Evolutionary conservation across 2,888 invertebrate genomes (phyloP), one percentile per base, ranked within the genome.

Genomic region (Sacculina carcini): DNA sequence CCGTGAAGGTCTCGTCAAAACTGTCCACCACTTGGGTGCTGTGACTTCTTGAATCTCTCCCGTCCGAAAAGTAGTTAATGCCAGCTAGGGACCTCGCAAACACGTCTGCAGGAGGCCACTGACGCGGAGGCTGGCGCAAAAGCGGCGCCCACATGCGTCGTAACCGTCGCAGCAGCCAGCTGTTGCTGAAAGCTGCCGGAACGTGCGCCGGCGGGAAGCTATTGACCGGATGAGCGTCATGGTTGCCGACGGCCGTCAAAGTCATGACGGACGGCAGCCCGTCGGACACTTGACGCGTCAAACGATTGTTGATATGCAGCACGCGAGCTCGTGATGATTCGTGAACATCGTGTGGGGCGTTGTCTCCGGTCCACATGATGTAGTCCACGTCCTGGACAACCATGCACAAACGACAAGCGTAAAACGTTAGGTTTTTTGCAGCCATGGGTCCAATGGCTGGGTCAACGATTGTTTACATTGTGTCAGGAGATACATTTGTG

Each of bases 311-410:
- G 56, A 72, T 70, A 1, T 70, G 64, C 1, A 69, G 65, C 59
- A 83, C 83, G 56, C 71, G 66, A 44, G 71, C 68, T 31, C 69
- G 66, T 0, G 76, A 73, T 3, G 86, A 87, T 57, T 76, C 75
- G 89, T 89, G 90, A n/a, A 84, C 73, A 55, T 78, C 76, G 61
- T 89, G 89, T 59, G 83, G 78, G 44, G 86, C 73, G 5, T 82
- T 72, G 61, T 90, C 90, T 2, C 90, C 89, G 23, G 87, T 82
- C 63, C 81, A 80, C 59, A 85, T 78, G 5, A 89, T 68, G 26
- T 72, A 70, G 56, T 76, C 75, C 24, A 76, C 65, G 39, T 76
- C 67, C 69, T 74, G 39, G 9, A 50, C 50, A 23, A 34, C n/a
- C 5, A 24, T 1, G 24, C n/a, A n/a, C n/a, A n/a, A n/a, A n/a